Base-by-base conservation (phyloP, 2,797 vertebrate genomes). In the Takifugu rubripes region DNA sequence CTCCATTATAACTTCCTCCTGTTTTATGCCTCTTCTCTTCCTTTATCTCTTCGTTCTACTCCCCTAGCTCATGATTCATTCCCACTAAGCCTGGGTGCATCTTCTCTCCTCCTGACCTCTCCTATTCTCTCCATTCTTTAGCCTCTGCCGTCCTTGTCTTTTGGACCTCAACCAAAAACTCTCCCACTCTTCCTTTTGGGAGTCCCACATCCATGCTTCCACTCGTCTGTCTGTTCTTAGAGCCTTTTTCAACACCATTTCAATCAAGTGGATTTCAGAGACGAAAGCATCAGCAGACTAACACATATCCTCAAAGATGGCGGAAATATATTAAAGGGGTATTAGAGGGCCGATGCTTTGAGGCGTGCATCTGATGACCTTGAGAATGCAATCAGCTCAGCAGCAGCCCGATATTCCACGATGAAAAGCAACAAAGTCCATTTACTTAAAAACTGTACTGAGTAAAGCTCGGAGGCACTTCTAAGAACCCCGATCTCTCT, bases 91-190 rank as follows among this genome's bases (percentile, higher is more conserved):
- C 29, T 50, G 17, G 40, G 2, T 3, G 33, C 45, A 25, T 21
- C 31, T 21, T 49, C 52, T 27, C 21, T 66, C 54, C 46, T 59
- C 11, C 33, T 61, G 64, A 68, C 57, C 49, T 67, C 56, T 59
- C 27, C 7, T 36, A 49, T 57, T 15, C 5, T 43, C 52, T 49
- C 27, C 46, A 26, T 45, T 29, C 64, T 76, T 77, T 74, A 63
- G 72, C 73, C 67, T 83, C 49, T 51, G 40, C 54, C 66, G 66
- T 49, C 68, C 52, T 81, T 73, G 61, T 58, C 25, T 31, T 73
- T 69, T 76, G 73, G 62, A 74, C 56, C 25, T 59, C 24, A 58
- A 72, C 64, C 78, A 75, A 68, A 21, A 69, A 52, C 42, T 65
- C 49, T 33, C 54, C 40, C 36, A 15, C 44, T 65, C 44, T 47